Evolutionary conservation across 2,888 invertebrate species (phyloP).

Genomic region (Stenchaetothrips biformis): DNA sequence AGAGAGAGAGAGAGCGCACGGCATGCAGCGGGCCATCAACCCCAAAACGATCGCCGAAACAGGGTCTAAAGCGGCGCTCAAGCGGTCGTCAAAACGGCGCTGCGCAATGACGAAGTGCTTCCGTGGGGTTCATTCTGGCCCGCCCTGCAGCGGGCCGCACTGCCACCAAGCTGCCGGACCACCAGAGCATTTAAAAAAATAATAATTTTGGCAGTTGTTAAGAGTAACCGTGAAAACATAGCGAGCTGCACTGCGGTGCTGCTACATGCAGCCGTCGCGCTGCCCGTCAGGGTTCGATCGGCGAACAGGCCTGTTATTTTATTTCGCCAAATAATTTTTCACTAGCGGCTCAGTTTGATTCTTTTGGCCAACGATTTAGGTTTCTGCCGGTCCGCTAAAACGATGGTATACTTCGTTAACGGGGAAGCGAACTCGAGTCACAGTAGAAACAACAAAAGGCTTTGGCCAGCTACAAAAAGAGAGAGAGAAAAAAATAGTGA

Average conservation of each 20-base stretch:
- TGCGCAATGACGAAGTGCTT: background rate
- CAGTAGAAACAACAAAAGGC: background rate
- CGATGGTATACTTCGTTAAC: slow-evolving; percentile 19
- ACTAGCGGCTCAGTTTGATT: too few relatives aligned
- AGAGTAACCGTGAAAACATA: too few relatives aligned
- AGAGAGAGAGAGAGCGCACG: background rate
- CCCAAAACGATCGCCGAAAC: background rate
- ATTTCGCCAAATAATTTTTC: too few relatives aligned
- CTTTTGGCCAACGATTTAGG: too few relatives aligned
- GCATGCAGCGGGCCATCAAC: slow-evolving; percentile 4
- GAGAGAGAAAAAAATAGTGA: background rate
- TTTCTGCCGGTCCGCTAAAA: too few relatives aligned
- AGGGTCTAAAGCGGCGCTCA: background rate
- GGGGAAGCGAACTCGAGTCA: background rate
- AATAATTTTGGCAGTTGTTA: too few relatives aligned
- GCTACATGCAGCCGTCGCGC: too few relatives aligned
- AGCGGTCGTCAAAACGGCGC: background rate
- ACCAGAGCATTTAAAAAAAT: background rate
- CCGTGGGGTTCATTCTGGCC: background rate
- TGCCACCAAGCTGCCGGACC: background rate
- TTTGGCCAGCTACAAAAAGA: too few relatives aligned
- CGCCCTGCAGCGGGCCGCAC: background rate
- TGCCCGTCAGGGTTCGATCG: too few relatives aligned
- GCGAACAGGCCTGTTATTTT: too few relatives aligned
- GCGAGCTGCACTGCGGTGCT: too few relatives aligned